Conservation (phyloP, 1,140 invertebrate species). For the Zaprionus davidi region DNA sequence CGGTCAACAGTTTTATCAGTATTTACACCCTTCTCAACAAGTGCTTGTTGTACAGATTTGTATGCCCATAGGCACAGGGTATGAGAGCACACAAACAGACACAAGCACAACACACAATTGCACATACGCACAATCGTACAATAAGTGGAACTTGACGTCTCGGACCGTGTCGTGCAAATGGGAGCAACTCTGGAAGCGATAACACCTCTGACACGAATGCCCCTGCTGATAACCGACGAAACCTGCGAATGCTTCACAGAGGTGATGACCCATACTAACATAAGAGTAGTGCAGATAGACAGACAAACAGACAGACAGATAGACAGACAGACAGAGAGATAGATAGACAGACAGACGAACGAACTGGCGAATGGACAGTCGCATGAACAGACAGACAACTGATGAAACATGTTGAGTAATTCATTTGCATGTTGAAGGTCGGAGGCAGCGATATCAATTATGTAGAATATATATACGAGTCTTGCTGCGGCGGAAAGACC, state of each 20-base stretch:
- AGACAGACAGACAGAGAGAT: constrained; percentile 9
- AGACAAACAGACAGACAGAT: not conserved
- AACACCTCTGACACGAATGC: constrained; percentile 58
- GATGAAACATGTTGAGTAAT: constrained; percentile 71
- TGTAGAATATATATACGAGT: constrained; percentile 32
- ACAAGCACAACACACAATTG: not conserved
- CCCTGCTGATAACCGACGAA: constrained; percentile 49
- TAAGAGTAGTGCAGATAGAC: not conserved
- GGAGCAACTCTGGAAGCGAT: constrained; percentile 56
- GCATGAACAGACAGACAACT: constrained; percentile 13
- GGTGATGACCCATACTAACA: constrained; percentile 36
- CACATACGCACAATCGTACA: not conserved
- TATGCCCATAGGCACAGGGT: constrained; percentile 16
- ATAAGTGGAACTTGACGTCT: constrained; percentile 30
- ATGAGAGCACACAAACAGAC: not conserved
- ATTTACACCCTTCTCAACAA: not conserved
- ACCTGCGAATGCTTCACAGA: constrained; percentile 28
- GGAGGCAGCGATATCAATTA: constrained; percentile 50
- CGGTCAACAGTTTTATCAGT: constrained; percentile 6
- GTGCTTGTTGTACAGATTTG: constrained; percentile 7
- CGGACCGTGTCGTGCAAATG: constrained; percentile 45
- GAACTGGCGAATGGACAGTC: not conserved
- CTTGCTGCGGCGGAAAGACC: constrained; percentile 25
- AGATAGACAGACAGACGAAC: not conserved
- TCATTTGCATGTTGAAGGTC: constrained; percentile 73